phyloP scores from a whole-genome alignment of 2,113 vertebrate species.

The Garra rufa region DNA sequence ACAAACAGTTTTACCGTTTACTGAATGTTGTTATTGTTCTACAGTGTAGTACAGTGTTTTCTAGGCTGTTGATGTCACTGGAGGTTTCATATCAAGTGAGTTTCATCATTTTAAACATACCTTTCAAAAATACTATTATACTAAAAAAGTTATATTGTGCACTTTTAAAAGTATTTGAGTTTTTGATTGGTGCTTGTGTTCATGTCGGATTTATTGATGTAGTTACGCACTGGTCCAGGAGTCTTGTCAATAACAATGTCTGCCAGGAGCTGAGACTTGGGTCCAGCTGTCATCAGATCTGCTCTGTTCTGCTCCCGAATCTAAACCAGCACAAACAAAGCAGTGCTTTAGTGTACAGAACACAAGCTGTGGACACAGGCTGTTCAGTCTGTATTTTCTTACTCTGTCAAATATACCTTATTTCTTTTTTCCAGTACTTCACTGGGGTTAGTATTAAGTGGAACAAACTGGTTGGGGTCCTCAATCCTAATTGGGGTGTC shows the following conservation, averaged over 20 bases:
- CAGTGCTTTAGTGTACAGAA: slow-evolving; percentile 27
- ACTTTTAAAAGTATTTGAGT: background rate
- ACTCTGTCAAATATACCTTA: slow-evolving; percentile 77
- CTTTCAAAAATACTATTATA: background rate
- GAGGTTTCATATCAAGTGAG: background rate
- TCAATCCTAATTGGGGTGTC: slow-evolving; percentile 96
- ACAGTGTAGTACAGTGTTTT: background rate
- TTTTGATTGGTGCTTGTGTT: background rate
- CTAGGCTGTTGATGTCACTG: background rate
- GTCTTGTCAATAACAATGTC: slow-evolving; percentile 92
- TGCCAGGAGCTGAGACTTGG: slow-evolving; percentile 90
- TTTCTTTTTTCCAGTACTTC: slow-evolving; percentile 93
- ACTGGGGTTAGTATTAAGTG: slow-evolving; percentile 91
- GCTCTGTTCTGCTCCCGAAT: slow-evolving; percentile 90
- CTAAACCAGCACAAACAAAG: slow-evolving; percentile 47
- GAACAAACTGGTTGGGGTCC: slow-evolving; percentile 97
- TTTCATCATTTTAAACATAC: background rate
- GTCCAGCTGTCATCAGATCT: slow-evolving; percentile 92
- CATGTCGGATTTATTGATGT: background rate
- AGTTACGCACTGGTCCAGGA: slow-evolving; percentile 84
- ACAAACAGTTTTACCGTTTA: too few species aligned
- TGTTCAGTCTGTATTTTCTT: background rate
- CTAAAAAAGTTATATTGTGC: background rate
- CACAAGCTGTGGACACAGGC: slow-evolving; percentile 28
- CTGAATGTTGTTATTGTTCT: too few species aligned